Percentiles rank a stretch among this genome's conserved stretches.
These are phyloP conservation scores for Ictidomys tridecemlineatus DNA, from an alignment of 2,113 vertebrate species.

Conservation along the genomic window DNA sequence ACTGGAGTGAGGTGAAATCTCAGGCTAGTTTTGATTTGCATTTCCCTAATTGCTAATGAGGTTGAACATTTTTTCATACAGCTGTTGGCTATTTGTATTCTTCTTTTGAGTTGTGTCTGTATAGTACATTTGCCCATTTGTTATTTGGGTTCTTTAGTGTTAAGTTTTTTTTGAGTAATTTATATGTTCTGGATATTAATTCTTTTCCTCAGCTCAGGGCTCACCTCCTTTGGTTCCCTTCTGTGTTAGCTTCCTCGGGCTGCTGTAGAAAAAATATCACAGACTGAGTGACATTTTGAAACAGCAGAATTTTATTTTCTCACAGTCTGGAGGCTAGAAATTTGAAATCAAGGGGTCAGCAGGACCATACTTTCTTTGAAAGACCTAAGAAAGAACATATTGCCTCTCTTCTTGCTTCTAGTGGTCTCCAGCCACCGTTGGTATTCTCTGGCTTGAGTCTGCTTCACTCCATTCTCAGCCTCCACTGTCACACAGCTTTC, in stretches of 20 bases:
- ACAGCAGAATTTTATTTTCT: not conserved
- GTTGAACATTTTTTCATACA: too few relatives aligned
- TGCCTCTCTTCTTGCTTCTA: not conserved
- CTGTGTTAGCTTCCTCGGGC: not conserved
- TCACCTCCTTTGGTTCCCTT: not conserved
- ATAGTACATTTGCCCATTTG: too few relatives aligned
- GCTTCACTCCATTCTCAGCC: not conserved
- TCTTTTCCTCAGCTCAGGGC: not conserved
- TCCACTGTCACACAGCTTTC: rapidly evolving
- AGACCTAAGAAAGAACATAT: not conserved
- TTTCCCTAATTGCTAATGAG: too few relatives aligned
- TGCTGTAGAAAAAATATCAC: not conserved
- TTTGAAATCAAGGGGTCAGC: not conserved
- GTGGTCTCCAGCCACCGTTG: not conserved
- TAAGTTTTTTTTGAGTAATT: too few relatives aligned
- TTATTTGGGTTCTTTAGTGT: too few relatives aligned
- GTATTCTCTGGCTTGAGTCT: not conserved
- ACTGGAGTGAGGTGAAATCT: too few relatives aligned
- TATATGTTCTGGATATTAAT: too few relatives aligned
- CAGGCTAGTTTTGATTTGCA: too few relatives aligned
- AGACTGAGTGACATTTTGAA: not conserved
- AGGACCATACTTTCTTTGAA: not conserved
- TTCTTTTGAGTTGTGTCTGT: too few relatives aligned
- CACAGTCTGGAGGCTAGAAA: not conserved
- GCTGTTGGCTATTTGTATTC: too few relatives aligned